phyloP scores from a whole-genome alignment of 2,113 vertebrate species.

The Pao palembangensis region DNA sequence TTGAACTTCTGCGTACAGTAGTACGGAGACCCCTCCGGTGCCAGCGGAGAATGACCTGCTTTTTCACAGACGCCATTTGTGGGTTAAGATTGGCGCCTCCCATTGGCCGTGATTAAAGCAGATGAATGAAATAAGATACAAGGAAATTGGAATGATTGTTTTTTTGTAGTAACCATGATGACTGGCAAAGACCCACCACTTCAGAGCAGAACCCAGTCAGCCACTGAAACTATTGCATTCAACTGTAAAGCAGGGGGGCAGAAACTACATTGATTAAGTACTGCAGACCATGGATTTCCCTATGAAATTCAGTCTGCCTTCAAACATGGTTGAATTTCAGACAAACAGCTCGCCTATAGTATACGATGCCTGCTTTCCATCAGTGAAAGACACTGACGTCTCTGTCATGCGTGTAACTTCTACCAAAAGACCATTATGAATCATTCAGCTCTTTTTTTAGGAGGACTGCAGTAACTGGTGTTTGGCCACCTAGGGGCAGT shows the following conservation, averaged over 20 bases:
- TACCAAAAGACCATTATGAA: slow-evolving; percentile 14
- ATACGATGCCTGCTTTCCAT: slow-evolving; percentile 60
- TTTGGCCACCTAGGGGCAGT: background rate
- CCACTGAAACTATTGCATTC: slow-evolving; percentile 58
- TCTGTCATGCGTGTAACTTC: slow-evolving; percentile 37
- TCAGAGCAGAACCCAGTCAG: slow-evolving; percentile 47
- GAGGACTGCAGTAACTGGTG: background rate
- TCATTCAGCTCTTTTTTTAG: slow-evolving; percentile 10
- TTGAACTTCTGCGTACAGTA: slow-evolving; percentile 47
- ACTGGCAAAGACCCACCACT: slow-evolving; percentile 43
- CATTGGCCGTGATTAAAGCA: slow-evolving; percentile 71
- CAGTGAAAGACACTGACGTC: slow-evolving; percentile 38
- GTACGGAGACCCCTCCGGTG: slow-evolving; percentile 52
- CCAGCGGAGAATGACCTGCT: slow-evolving; percentile 39
- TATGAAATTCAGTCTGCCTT: slow-evolving; percentile 56
- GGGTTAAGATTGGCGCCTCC: slow-evolving; percentile 67
- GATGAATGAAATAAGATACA: slow-evolving; percentile 75
- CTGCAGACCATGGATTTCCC: slow-evolving; percentile 34
- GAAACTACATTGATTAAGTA: slow-evolving; percentile 65
- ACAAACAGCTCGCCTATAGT: slow-evolving; percentile 28
- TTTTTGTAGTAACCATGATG: slow-evolving; percentile 71
- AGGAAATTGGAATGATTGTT: slow-evolving; percentile 75
- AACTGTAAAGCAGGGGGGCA: slow-evolving; percentile 56
- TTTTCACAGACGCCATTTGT: slow-evolving; percentile 52
- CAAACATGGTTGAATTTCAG: slow-evolving; percentile 48